Evolutionary conservation across 1,140 invertebrate genomes (phyloP).

Genomic region (Cryptotermes secundus): DNA sequence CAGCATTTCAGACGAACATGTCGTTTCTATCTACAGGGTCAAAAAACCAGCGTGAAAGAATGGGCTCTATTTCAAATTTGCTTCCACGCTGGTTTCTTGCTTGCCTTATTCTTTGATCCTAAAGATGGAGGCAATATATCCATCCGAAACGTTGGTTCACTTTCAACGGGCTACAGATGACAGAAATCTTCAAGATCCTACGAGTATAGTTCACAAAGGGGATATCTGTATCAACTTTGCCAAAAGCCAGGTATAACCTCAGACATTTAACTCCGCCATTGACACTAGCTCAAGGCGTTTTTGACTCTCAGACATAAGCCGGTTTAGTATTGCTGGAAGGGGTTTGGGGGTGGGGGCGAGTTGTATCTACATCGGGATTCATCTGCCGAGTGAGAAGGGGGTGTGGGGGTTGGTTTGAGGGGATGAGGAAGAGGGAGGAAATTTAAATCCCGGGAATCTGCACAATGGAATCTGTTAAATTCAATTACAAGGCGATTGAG

Average conservation of each 20-base stretch:
- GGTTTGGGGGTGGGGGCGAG: neutral
- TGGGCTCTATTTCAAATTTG: no score
- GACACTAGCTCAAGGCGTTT: neutral
- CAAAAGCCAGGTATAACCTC: neutral
- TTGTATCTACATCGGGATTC: constrained; percentile 15
- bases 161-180: no score
- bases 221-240: neutral
- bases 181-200: no score
- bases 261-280: neutral
- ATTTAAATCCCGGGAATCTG: constrained; percentile 11
- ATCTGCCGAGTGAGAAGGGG: constrained; percentile 3
- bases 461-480: constrained; percentile 19
- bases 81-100: no score
- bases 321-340: neutral
- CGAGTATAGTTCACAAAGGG: neutral
- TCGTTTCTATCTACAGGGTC: no score
- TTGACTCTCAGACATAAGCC: neutral
- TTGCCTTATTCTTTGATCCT: no score
- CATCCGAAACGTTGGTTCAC: no score
- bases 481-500: constrained; percentile 19
- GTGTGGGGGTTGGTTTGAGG: neutral
- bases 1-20: no score
- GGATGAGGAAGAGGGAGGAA: constrained; percentile 11
- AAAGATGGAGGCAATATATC: no score
- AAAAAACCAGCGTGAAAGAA: no score